Base-by-base conservation (phyloP, 1,140 invertebrate species). In the Pogonognathellus flavescens region DNA sequence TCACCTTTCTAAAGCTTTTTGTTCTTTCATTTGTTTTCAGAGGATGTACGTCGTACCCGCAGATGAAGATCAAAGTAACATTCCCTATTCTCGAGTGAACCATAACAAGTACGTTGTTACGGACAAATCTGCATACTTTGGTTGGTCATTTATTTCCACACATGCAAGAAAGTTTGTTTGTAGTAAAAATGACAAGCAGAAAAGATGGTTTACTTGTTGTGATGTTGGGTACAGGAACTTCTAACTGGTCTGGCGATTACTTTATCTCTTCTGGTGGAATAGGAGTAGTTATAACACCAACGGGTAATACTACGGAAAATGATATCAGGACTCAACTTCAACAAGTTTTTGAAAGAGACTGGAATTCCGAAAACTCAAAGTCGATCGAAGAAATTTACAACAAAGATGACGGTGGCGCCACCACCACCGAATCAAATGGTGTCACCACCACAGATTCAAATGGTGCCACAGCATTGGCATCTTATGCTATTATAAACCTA, bases 41-140 rank as follows among this genome's bases (percentile, higher is more conserved):
- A 95, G 93, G 90, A 92, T 95, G 82, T 97, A 97, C 90, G 92
- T 94, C 62, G 95, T 96, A 14, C 96, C 96, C 13, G 92, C 93
- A 0, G 94, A 93, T 76, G 90, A 93, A 4, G 93, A 94, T 18
- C 96, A 98, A 90, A 90, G 92, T 59, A 94, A 95, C 90, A 97
- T 99, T 88, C 97, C 97, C 7, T 98, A 92, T 91, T 93, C 93
- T 0, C 92, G 98, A 85, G 98, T 99, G 0, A 99, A 99, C 91
- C 98, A 99, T 91, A 99, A 99, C 90, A 99, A 99, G 90, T 99
- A 98, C 90, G 99, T 99, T 97, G 97, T 99, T 2, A 99, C 98
- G 0, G 98, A 99, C 89, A 93, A 94, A 53, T 93, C 93, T 11
- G 97, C 96, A 14, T 99, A 97, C 91, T 97, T 99, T 89, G 98